Evolutionary conservation across 2,797 vertebrate species (phyloP), one percentile per base, ranked within the genome.

Genomic region (Cephalopachus bancanus): DNA sequence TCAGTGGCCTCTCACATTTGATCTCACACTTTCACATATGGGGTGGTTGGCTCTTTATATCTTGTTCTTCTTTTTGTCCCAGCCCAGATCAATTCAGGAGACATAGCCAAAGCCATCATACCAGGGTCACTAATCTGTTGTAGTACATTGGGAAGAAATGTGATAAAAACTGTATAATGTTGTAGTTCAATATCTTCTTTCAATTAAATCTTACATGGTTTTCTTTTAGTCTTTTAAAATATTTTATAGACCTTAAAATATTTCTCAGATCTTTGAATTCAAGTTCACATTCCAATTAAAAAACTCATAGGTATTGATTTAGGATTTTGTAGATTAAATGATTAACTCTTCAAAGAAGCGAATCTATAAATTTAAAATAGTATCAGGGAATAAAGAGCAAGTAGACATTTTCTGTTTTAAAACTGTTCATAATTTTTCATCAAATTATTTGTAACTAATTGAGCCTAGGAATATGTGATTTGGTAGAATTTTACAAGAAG

Each of bases 241-340:
- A 69, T 5, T 10, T 81, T 74, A 19, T 26, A 59, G n/a, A 2
- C 22, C 10, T 86, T 89, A 76, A 81, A 85, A 33, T 7, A 88
- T 19, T 92, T 71, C 37, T 86, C 5, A 71, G n/a, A 57, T 72
- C n/a, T 81, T 93, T 87, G 17, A 89, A 89, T 75, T 89, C 59
- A 91, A 69, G 10, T 81, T 67, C 79, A 51, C 49, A n/a, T 57
- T 71, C 10, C 15, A 93, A 22, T 59, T 10, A 19, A 65, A 85
- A 62, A 20, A 24, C 2, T n/a, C n/a, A 1, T 2, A 57, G 4
- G 9, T 33, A 59, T 84, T 59, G 19, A 94, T 59, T 67, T 78
- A 85, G 0, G 20, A 10, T 89, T 33, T 26, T 44, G 15, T 5
- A 80, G 12, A 93, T 74, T 86, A 59, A 83, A 69, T 55, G 16